phyloP scores from a whole-genome alignment of 1,140 invertebrate genomes.

The Helicoverpa armigera region DNA sequence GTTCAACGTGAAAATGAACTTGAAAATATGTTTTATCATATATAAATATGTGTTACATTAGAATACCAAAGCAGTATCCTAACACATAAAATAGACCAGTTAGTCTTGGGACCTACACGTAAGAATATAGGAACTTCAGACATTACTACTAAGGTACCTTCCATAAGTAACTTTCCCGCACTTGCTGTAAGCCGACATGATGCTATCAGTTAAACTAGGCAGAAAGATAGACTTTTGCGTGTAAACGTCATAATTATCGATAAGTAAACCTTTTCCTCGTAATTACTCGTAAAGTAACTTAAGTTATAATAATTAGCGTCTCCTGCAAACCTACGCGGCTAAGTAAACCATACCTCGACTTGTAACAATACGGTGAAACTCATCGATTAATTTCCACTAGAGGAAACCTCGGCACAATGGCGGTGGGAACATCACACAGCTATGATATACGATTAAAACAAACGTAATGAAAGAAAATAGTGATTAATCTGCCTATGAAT shows the following conservation, averaged over 20 bases:
- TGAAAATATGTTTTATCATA: no score
- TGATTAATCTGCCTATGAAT: background rate
- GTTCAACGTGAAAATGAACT: no score
- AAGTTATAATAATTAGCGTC: conserved; percentile 20
- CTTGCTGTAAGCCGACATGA: background rate
- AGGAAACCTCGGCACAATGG: conserved; percentile 38
- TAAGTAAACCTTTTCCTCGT: background rate
- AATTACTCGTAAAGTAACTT: background rate
- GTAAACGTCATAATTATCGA: conserved; percentile 8
- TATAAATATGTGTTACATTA: no score
- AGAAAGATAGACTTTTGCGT: conserved; percentile 32
- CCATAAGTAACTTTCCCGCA: background rate
- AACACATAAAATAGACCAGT: no score
- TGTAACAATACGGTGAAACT: conserved; percentile 63
- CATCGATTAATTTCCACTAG: conserved; percentile 52
- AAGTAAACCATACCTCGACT: conserved; percentile 42
- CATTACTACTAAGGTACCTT: no score
- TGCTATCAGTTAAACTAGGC: conserved; percentile 4
- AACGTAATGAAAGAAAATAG: conserved; percentile 10
- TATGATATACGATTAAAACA: conserved; percentile 17
- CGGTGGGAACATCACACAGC: conserved; percentile 35
- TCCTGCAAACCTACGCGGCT: conserved; percentile 25
- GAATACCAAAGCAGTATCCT: no score
- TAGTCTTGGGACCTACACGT: no score
- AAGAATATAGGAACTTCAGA: no score